These are phyloP conservation scores for Arctia plantaginis DNA, from an alignment of 2,888 invertebrate genomes.

Conservation along the genomic window DNA sequence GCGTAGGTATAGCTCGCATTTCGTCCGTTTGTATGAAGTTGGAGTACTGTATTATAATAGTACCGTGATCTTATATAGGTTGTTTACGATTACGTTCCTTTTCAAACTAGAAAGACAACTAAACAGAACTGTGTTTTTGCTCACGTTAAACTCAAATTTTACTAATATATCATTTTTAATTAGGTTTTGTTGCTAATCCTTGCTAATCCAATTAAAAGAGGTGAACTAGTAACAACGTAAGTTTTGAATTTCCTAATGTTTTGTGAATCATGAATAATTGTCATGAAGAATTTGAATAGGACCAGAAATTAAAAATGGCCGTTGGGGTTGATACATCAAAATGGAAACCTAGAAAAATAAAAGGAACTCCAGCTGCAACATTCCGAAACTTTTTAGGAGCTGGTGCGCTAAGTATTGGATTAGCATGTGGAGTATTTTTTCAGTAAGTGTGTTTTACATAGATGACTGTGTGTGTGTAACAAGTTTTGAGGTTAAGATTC, in stretches of 20 bases:
- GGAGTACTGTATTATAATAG: too few species aligned
- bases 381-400: constrained; percentile 85
- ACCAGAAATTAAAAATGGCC: constrained; percentile 70
- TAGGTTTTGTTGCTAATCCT: neutral
- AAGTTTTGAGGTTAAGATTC: constrained; percentile 55
- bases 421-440: constrained; percentile 74
- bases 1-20: too few species aligned
- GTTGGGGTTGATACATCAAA: constrained; percentile 84
- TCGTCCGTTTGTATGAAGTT: too few species aligned
- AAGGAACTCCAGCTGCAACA: constrained; percentile 88
- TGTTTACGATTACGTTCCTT: neutral
- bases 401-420: constrained; percentile 76
- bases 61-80: too few species aligned
- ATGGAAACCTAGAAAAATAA: constrained; percentile 89
- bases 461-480: neutral
- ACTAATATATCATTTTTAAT: neutral
- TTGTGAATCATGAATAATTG: neutral
- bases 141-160: neutral
- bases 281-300: neutral
- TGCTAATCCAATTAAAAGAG: neutral
- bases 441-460: constrained; percentile 76
- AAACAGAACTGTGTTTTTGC: neutral
- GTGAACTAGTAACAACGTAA: neutral
- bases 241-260: neutral
- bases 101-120: neutral